These are phyloP conservation scores for Sinohyriopsis cumingii DNA, from an alignment of 2,888 invertebrate species.

Conservation along the genomic window DNA sequence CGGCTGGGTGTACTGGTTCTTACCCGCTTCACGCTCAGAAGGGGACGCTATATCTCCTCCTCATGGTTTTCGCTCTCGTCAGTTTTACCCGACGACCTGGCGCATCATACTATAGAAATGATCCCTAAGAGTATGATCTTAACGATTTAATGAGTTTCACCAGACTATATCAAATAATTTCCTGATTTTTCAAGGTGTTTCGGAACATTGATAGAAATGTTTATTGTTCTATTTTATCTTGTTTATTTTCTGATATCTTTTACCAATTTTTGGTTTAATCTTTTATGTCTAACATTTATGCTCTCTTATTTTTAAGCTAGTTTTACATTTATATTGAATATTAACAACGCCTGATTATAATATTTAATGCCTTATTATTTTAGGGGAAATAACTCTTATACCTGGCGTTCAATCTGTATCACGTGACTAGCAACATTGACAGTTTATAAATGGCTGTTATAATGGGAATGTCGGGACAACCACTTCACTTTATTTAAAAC, in stretches of 20 bases:
- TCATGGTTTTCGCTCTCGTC: constrained; percentile 55
- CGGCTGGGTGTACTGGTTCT: constrained; percentile 15
- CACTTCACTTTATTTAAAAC: neutral
- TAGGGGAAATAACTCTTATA: no score
- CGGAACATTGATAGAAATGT: no score
- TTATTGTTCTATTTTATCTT: no score
- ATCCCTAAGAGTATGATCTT: constrained; percentile 61
- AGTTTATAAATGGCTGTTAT: constrained; percentile 44
- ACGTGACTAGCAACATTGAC: constrained; percentile 53
- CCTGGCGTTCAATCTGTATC: constrained; percentile 9
- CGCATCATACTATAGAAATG: constrained; percentile 61
- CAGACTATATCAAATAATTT: no score
- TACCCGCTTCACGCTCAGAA: constrained; percentile 59
- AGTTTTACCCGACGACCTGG: constrained; percentile 57
- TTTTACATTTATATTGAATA: no score
- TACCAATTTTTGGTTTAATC: no score
- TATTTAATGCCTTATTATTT: no score
- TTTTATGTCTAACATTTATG: no score
- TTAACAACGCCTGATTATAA: no score
- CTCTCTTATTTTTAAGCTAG: rapidly evolving
- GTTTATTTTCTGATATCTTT: no score
- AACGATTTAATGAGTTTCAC: neutral
- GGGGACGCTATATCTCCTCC: constrained; percentile 49
- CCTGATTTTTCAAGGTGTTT: no score
- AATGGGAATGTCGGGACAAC: neutral